Base-by-base conservation (phyloP, 2,888 invertebrate genomes). In the Apocheima hispidaria region DNA sequence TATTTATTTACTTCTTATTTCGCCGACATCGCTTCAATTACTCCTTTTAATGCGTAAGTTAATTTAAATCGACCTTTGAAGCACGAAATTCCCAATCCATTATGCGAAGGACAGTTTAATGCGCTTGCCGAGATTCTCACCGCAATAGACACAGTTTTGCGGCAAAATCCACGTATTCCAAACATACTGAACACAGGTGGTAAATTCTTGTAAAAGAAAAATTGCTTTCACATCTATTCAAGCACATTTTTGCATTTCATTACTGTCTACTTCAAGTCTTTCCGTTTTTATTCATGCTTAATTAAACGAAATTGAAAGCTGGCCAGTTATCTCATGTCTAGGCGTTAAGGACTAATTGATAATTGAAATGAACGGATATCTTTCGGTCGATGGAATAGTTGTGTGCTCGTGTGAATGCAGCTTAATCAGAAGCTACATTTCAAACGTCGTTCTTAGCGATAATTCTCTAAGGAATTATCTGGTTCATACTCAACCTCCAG, bases 321-420 rank as follows among this genome's bases (percentile, higher is more conserved):
- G 74, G 71, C 67, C 66, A 68, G 72, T 83, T 88, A 89, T 89
- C 88, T 77, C 63, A 67, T 71, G 77, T 81, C 80, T 84, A 86
- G 86, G 88, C 87, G 90, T 88, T 86, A 81, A 85, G 79, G 78
- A 82, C 88, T 88, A 88, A 91, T 88, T 90, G 88, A 88, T 89
- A 86, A 86, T 56, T 61, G 36, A 53, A 60, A 60, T 57, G 53
- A 52, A 59, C 60, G 54, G 40, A 44, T 48, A 53, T 30, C 50
- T 53, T 60, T 81, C 73, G 76, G 77, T 40, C 26, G 44, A 43
- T 72, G 72, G 71, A 70, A 87, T 85, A 87, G 85, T 81, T 71
- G 68, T 68, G 74, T 69, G 74, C 74, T 73, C 75, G 81, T 84
- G 84, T 84, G 83, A 84, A 84, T 78, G 86, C 66, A 59, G 73